Conservation (phyloP, 1,140 invertebrate genomes). For the Camponotus floridanus region DNA sequence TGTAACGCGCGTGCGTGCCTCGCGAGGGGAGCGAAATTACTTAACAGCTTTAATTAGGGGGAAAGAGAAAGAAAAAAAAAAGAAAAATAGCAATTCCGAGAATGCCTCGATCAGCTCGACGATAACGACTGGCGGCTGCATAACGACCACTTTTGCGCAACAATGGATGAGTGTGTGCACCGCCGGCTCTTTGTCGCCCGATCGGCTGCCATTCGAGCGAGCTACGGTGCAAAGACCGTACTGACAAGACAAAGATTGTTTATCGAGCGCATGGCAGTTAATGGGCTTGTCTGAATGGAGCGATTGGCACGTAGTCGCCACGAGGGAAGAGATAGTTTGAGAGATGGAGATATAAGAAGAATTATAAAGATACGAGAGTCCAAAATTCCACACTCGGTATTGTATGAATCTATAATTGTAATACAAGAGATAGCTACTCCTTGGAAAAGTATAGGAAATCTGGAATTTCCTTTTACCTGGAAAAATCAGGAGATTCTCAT, state of each 20-base stretch:
- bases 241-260: slow-evolving; percentile 59
- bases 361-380: too few species aligned
- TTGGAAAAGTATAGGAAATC: too few species aligned
- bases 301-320: slow-evolving; percentile 56
- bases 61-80: background rate
- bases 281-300: slow-evolving; percentile 70
- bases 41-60: slow-evolving; percentile 42
- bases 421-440: background rate
- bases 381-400: background rate
- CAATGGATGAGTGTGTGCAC: slow-evolving; percentile 66
- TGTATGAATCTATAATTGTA: background rate
- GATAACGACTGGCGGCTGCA: slow-evolving; percentile 37
- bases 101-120: slow-evolving; percentile 30
- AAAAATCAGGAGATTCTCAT: too few species aligned
- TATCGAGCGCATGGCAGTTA: slow-evolving; percentile 65
- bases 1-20: slow-evolving; percentile 32
- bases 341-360: background rate
- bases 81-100: slow-evolving; percentile 27
- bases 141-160: slow-evolving; percentile 54
- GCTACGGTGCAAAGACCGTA: slow-evolving; percentile 36
- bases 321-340: slow-evolving; percentile 23
- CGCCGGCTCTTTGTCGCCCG: slow-evolving; percentile 37
- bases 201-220: slow-evolving; percentile 65
- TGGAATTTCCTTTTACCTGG: too few species aligned
- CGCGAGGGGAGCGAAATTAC: slow-evolving; percentile 37